Conservation (phyloP, 2,888 invertebrate genomes). For the Lumbricus terrestris region DNA sequence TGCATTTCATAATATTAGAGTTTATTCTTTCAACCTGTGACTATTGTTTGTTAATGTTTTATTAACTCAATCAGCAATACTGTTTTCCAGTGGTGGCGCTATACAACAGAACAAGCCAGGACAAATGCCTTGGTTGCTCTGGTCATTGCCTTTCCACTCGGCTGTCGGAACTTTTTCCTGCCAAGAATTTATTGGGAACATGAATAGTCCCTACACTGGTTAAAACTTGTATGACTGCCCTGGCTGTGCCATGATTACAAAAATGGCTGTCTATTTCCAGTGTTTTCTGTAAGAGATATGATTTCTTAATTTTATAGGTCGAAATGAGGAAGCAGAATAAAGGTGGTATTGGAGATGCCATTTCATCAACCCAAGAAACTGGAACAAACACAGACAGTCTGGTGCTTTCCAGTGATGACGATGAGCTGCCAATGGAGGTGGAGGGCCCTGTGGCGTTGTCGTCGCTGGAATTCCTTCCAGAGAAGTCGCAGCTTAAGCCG, state of each 20-base stretch:
- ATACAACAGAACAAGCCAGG: no score
- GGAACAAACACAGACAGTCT: not conserved
- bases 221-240: no score
- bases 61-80: not conserved
- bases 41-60: not conserved
- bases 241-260: no score
- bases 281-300: not conserved
- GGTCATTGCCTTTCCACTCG: no score
- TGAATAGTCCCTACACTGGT: no score
- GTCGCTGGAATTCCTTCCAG: not conserved
- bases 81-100: no score
- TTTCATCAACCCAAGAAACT: not conserved
- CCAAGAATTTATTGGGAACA: no score
- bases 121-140: no score
- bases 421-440: not conserved
- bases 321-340: constrained; percentile 3
- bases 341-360: not conserved
- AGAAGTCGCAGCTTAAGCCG: constrained; percentile 35
- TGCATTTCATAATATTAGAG: not conserved
- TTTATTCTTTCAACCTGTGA: not conserved
- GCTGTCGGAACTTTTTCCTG: no score
- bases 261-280: no score
- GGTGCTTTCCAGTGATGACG: not conserved
- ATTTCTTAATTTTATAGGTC: not conserved
- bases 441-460: not conserved